Base-by-base conservation (phyloP, 2,113 vertebrate genomes). In the Glareola pratincola region DNA sequence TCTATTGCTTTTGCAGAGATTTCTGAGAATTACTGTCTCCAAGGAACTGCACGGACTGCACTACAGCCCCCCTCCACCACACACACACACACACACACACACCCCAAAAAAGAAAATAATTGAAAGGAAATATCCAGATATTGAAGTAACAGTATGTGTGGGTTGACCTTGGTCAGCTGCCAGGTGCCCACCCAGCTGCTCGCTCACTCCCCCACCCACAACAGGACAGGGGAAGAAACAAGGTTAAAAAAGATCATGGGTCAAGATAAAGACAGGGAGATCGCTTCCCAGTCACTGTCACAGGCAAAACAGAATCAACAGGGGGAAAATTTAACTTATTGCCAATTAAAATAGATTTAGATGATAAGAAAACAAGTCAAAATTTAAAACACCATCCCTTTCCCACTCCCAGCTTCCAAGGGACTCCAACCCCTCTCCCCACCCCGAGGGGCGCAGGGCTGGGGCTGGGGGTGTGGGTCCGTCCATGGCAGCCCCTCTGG, bases 391-490 rank as follows among this genome's bases (percentile, higher is more conserved):
- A 2, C 7, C 14, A 24, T 50, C 13, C 36, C 27, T 41, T 72
- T 24, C 29, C 34, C 29, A 29, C 12, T 9, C 17, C 5, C 29
- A 30, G 1, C 12, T 19, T 54, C 14, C 41, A 41, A 41, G 41
- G 41, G 41, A 41, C 34, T 10, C 2, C 2, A 0, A 45, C 17
- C 2, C 5, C 20, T 59, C 21, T 32, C 17, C 36, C 32, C 32
- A n/a, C 10, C 10, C 4, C 1, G 1, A 11, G 19, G 19, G 5
- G 16, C n/a, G n/a, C n/a, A n/a, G n/a, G n/a, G n/a, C n/a, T n/a
- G n/a, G n/a, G n/a, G n/a, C n/a, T n/a, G n/a, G n/a, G n/a, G n/a
- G n/a, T n/a, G n/a, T n/a, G n/a, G n/a, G n/a, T n/a, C n/a, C n/a
- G n/a, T n/a, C n/a, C n/a, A n/a, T n/a, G n/a, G n/a, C n/a, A n/a